Base-by-base conservation (phyloP, 2,797 vertebrate genomes). In the Falco novaeseelandiae region DNA sequence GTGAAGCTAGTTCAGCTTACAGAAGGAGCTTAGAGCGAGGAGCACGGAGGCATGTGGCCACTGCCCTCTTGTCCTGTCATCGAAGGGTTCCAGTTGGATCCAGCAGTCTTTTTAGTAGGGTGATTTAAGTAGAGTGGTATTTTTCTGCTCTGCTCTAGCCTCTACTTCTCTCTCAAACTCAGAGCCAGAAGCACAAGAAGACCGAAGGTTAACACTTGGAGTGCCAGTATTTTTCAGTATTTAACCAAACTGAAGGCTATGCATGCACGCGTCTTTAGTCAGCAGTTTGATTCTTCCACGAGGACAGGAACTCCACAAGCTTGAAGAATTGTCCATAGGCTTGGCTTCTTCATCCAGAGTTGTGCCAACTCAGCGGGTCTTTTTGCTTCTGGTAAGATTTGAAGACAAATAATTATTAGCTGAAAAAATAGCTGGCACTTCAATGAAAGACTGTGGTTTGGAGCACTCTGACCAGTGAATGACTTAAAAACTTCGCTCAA, bases 341-440 rank as follows among this genome's bases (percentile, higher is more conserved):
- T 89, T 95, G 95, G 91, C 81, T 77, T 90, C 78, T 78, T 82
- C 81, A 83, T 17, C 42, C 61, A 58, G 54, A 54, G 14, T 71
- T 94, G 87, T 90, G 83, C 91, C 74, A 94, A 9, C 36, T 80
- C 86, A 87, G 91, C 1, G 0, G 36, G 52, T 92, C 52, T 77
- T 89, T 95, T 69, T 83, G 74, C 81, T 90, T 89, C 36, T 84
- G 83, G 90, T 93, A 92, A 74, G 52, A 67, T 91, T 61, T 70
- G 79, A 96, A 93, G 61, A 78, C n/a, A 96, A 94, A 94, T 91
- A 93, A 96, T 93, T 91, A 97, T 94, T 94, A 89, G 59, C 86
- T 95, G 83, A 87, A 84, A 94, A 94, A 72, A 67, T 38, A 38
- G 8, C 73, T 73, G 93, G 87, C 40, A 0, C 29, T 94, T 79